phyloP scores from a whole-genome alignment of 2,888 invertebrate species.

The Phlogophora meticulosa region DNA sequence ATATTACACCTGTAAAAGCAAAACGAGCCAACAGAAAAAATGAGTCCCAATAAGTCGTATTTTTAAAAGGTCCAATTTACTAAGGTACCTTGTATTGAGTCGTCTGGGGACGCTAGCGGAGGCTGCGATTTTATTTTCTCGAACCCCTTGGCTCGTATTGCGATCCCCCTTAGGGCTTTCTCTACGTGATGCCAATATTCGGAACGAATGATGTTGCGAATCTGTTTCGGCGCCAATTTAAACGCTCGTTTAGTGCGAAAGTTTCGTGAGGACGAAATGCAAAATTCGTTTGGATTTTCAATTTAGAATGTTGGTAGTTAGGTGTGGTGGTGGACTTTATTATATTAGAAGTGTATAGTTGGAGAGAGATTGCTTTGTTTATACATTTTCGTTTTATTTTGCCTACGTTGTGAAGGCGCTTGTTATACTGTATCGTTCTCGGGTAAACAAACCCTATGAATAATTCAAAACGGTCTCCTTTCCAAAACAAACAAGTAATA shows the following conservation, averaged over 20 bases:
- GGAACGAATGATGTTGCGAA: conserved; percentile 87
- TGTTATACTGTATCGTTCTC: not conserved
- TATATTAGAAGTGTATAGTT: conserved; percentile 36
- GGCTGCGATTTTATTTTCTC: conserved; percentile 86
- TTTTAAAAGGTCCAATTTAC: conserved; percentile 85
- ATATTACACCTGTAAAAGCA: conserved; percentile 14
- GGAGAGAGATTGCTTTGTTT: not conserved
- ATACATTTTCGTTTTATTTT: not conserved
- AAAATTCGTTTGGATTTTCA: conserved; percentile 81
- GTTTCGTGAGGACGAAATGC: conserved; percentile 67
- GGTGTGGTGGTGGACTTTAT: conserved; percentile 63
- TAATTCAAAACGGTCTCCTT: not conserved
- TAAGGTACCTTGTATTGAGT: conserved; percentile 83
- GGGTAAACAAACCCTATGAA: not conserved
- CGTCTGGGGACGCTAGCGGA: conserved; percentile 83
- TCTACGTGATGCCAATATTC: conserved; percentile 88
- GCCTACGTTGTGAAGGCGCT: not conserved
- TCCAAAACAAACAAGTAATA: not conserved
- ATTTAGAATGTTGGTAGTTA: conserved; percentile 74
- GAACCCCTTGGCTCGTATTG: conserved; percentile 79
- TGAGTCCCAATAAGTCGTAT: conserved; percentile 64
- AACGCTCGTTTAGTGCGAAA: conserved; percentile 78
- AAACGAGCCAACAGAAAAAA: conserved; percentile 57
- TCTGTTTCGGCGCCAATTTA: conserved; percentile 85
- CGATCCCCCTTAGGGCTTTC: conserved; percentile 84